Base-by-base conservation (phyloP, 92 coral and sea anemone genomes). In the Meandrina meandrites region DNA sequence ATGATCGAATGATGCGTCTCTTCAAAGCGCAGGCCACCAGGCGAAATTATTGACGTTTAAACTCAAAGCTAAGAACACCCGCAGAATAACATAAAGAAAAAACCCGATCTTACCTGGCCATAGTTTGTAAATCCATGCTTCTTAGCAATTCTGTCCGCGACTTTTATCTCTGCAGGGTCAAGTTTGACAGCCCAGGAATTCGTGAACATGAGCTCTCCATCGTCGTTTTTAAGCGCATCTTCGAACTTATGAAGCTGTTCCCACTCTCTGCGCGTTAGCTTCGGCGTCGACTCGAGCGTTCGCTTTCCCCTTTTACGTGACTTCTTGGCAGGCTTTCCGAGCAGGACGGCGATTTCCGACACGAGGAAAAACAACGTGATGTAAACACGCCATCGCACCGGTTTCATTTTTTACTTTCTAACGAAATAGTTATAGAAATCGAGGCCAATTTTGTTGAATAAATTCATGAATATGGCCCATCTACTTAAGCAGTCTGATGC, bases 141-240 rank as follows among this genome's bases (percentile, higher is more conserved):
- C 62, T 87, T 88, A 24, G 99, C 99, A 27, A 97, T 88, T 53
- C 95, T 97, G 71, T 97, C 99, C 5, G 99, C 99, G 28, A 90
- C 94, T 89, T 97, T 98, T 11, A 97, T 76, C 87, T 97, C 99
- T 3, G 99, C 99, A 37, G 95, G 92, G 75, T 97, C 98, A 28
- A 97, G 79, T 88, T 95, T 91, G 22, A 97, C 98, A 1, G 96
- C 99, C 99, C 99, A 97, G 12, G 99, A 97, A 84, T 97, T 93
- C 5, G 99, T 97, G 82, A 88, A 97, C 88, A 90, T 86, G 28
- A 95, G 91, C 76, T 93, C 90, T 24, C 99, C 99, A 76, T 90
- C 92, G 54, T 97, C 99, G 69, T 91, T 96, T 78, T 95, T 97
- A 22, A 97, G 91, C 31, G 99, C 99, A 84, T 97, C 99, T 86